Evolutionary conservation across 2,888 invertebrate genomes (phyloP), one percentile per base, ranked within the genome.

Genomic region (Clivina fossor): DNA sequence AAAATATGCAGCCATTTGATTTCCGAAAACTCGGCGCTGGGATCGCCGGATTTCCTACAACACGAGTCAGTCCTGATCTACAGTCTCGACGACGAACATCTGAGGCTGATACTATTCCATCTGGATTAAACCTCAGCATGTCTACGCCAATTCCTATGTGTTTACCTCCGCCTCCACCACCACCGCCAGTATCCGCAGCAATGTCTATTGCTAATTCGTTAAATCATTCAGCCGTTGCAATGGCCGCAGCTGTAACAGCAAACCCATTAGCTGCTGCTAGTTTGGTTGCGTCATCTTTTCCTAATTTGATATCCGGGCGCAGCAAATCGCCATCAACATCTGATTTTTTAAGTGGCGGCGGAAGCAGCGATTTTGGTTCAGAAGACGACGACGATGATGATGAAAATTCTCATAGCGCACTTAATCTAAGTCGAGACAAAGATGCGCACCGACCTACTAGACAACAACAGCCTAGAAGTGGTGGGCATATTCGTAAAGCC

Each of bases 1-100:
- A 94, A 75, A 94, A 88, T 66, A 94, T 96, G 94, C 94, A 95
- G 69, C 94, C 95, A 0, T 93, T 93, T 71, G 94, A 95, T 72
- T 94, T 90, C 69, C 83, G 93, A 22, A 91, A 91, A 69, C 76
- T 88, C 51, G 83, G 86, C 57, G 81, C 83, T 62, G 79, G 79
- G 4, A 67, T 80, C 2, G 80, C 82, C 59, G 79, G 84, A 66
- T 77, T 79, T 65, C 74, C 74, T 74, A 77, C 65, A 76, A 77
- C 38, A 75, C 68, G 76, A 61, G 70, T 75, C 37, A 65, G 71
- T 62, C 67, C 70, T 46, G 70, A 71, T 47, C 38, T 66, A 20
- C 68, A 68, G 49, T 66, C 68, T 28, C 76, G 78, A 20, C 70
- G 78, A 65, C 77, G 80, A 62, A 78, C 78, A 62, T 80, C 81